Evolutionary conservation across 2,888 invertebrate species (phyloP).

Genomic region (Escarpia spicata): DNA sequence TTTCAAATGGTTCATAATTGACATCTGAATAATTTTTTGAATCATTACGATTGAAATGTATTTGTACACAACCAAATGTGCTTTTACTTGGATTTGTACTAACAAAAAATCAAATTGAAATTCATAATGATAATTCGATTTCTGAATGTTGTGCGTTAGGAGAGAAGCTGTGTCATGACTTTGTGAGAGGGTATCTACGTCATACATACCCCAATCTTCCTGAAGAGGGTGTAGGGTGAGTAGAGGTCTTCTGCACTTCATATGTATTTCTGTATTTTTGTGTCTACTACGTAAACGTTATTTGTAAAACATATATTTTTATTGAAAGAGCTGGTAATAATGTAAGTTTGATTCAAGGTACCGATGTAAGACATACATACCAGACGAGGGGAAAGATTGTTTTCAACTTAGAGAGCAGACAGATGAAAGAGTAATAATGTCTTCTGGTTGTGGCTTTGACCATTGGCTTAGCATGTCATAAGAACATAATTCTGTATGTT

Average conservation of each 20-base stretch:
- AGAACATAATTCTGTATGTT: background rate
- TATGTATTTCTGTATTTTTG: background rate
- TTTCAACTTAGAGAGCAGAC: background rate
- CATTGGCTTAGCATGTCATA: background rate
- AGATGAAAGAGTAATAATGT: background rate
- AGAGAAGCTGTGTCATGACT: slow-evolving; percentile 73
- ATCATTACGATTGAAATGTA: background rate
- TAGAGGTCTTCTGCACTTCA: background rate
- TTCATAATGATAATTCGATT: background rate
- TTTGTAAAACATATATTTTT: too few relatives aligned
- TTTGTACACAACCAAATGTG: background rate
- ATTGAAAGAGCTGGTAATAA: background rate
- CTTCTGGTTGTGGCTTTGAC: background rate
- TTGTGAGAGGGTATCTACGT: slow-evolving; percentile 77
- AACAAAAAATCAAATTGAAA: background rate
- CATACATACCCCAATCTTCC: slow-evolving; percentile 79
- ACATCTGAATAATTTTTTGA: too few relatives aligned
- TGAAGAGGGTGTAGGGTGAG: slow-evolving; percentile 76
- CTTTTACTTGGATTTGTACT: background rate
- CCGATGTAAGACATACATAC: background rate
- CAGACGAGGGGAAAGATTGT: background rate
- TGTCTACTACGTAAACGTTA: background rate
- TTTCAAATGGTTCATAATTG: too few relatives aligned
- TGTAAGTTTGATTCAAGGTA: background rate
- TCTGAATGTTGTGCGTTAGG: slow-evolving; percentile 63